Base-by-base conservation (phyloP, 1,140 invertebrate species). In the Bombus cullumanus region DNA sequence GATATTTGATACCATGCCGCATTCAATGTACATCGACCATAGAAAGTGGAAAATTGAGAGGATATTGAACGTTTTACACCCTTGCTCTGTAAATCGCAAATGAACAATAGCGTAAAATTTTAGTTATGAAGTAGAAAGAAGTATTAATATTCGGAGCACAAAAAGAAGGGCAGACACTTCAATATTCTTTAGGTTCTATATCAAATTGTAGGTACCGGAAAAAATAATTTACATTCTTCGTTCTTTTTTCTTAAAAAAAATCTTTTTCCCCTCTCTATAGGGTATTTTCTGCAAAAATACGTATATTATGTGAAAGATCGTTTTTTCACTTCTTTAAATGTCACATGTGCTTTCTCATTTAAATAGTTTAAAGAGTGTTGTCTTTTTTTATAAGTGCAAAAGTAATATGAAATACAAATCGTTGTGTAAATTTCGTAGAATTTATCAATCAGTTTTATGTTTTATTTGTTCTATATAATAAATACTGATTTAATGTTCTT, bases 1-100 rank as follows among this genome's bases (percentile, higher is more conserved):
- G 80, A 74, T 62, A 81, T 74, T 43, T 39, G 59, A 81, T 80
- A 69, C 43, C 31, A 31, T 22, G 31, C 43, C 2, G 13, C 64
- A 39, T 68, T 68, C 64, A 47, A 41, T n/a, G 39, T 31, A n/a
- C 41, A 28, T 73, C 15, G 37, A 10, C 31, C 31, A n/a, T 80
- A 53, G 74, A 15, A 62, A 62, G 25, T 47, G 39, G n/a, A 43
- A 43, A 78, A 62, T 12, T n/a, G 59, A 13, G 62, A 43, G 2
- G 12, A 22, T 4, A 34, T 37, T 1, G 71, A 31, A 39, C 8
- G 15, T 43, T 43, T 3, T 41, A 41, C 69, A 39, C 28, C 25
- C 34, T 8, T 34, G 10, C 25, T 18, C 31, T 22, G 25, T 39
- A 15, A 28, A 39, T 59, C 10, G 25, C 28, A 37, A 59, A 39